Conservation (phyloP, 2,888 invertebrate genomes). For the Drosophila demipolita region DNA sequence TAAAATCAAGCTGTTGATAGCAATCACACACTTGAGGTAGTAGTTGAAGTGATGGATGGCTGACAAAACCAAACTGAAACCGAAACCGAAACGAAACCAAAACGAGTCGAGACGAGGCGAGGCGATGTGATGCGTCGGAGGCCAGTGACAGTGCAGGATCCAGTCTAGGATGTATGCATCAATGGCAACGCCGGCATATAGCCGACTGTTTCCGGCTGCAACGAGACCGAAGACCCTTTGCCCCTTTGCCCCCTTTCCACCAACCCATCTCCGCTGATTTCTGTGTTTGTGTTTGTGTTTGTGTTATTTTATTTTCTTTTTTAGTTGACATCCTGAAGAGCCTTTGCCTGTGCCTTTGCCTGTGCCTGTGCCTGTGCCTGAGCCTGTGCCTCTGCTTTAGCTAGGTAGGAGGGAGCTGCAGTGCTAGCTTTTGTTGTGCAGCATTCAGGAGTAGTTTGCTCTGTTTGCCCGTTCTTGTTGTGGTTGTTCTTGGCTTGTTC, state of each 20-base stretch:
- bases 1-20: slow-evolving; percentile 79
- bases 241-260: background rate
- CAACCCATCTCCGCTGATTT: slow-evolving; percentile 1
- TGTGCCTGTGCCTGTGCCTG: slow-evolving; percentile 15
- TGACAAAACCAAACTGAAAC: slow-evolving; percentile 21
- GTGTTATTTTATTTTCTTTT: slow-evolving; percentile 24
- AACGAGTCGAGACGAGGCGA: background rate
- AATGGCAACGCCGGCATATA: slow-evolving; percentile 57
- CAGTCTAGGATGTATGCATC: slow-evolving; percentile 74
- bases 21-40: slow-evolving; percentile 77
- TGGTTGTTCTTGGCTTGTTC: slow-evolving; percentile 24
- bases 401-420: slow-evolving; percentile 14
- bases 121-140: slow-evolving; percentile 6
- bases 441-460: slow-evolving; percentile 29
- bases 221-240: slow-evolving; percentile 19
- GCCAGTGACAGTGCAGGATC: slow-evolving; percentile 21
- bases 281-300: background rate
- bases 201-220: slow-evolving; percentile 69
- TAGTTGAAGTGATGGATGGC: slow-evolving; percentile 59
- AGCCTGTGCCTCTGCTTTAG: slow-evolving; percentile 13
- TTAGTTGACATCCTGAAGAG: slow-evolving; percentile 72
- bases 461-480: slow-evolving; percentile 2
- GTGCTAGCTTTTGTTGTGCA: slow-evolving; percentile 43
- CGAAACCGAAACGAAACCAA: slow-evolving; percentile 18
- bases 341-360: slow-evolving; percentile 34